These are phyloP conservation scores for Marcusenius ussheri DNA, from an alignment of 2,113 vertebrate genomes.

Conservation along the genomic window DNA sequence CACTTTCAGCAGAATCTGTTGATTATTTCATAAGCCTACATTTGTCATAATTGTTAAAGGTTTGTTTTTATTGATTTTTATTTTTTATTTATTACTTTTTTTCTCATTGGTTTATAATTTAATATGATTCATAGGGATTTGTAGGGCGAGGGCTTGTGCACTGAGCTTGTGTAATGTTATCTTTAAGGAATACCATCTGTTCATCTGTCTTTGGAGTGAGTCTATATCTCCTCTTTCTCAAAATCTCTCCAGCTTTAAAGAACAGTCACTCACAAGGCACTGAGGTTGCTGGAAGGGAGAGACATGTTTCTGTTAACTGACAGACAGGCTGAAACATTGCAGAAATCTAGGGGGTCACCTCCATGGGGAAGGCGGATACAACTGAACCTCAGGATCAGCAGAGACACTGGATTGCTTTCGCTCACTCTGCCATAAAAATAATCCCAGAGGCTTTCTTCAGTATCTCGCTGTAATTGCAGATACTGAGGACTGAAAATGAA, in stretches of 20 bases:
- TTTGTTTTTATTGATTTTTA: background rate
- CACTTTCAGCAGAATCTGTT: background rate
- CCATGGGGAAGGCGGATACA: background rate
- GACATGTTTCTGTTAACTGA: background rate
- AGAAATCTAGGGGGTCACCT: background rate
- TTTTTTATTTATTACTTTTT: background rate
- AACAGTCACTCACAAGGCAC: background rate
- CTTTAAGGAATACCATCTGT: background rate
- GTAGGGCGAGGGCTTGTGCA: background rate
- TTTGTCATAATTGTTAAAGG: background rate
- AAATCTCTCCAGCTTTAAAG: background rate
- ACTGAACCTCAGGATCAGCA: background rate
- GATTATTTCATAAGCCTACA: background rate
- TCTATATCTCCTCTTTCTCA: background rate
- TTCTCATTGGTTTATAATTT: background rate
- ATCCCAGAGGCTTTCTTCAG: background rate
- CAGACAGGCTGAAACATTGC: background rate
- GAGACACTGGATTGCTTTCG: background rate
- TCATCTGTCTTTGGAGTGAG: background rate
- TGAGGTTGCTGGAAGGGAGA: background rate
- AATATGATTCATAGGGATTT: background rate
- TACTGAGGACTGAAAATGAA: background rate
- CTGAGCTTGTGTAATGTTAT: background rate
- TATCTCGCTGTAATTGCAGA: background rate
- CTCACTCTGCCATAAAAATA: background rate